Base-by-base conservation (phyloP, 2,888 invertebrate genomes). In the Orthonychiurus folsomi region DNA sequence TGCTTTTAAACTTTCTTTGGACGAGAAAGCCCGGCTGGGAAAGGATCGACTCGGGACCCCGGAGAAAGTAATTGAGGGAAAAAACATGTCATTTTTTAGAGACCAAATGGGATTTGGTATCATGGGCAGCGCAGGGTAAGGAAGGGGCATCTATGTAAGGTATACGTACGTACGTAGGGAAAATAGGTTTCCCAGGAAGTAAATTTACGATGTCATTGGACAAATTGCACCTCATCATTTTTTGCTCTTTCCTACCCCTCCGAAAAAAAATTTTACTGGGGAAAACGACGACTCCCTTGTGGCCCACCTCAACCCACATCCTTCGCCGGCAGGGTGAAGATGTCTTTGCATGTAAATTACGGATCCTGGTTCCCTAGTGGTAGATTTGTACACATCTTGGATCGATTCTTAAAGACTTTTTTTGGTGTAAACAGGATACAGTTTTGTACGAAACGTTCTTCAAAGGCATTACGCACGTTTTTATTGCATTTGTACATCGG, bases 171-270 rank as follows among this genome's bases (percentile, higher is more conserved):
- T 5, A 5, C 5, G 15, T 5, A 37, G 9, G 15, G 37, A 37
- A 37, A 37, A 37, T 37, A 37, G 37, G 37, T 37, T 37, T 37
- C 37, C 37, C 5, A 37, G 37, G 37, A 37, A 37, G 37, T 37
- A 37, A 37, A 37, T 37, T 37, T 37, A 37, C 37, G 37, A 37
- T 37, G 37, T 37, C 37, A 37, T 37, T 37, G 62, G 61, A 64
- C 67, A 67, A 67, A 67, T 67, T 63, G 67, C 59, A 63, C 62
- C 67, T 67, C 62, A 65, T 65, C 62, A 65, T 67, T 65, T 67
- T 62, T 62, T 50, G 21, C 26, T n/a, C 18, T n/a, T 3, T 56
- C 56, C n/a, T 56, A 57, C 23, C 21, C 37, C 37, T 57, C 3
- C 3, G 5, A 37, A n/a, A n/a, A 37, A 37, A 37, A 37, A 9